Evolutionary conservation across 1,140 invertebrate genomes (phyloP), one percentile per base, ranked within the genome.

Genomic region (Trigoniulus corallinus): DNA sequence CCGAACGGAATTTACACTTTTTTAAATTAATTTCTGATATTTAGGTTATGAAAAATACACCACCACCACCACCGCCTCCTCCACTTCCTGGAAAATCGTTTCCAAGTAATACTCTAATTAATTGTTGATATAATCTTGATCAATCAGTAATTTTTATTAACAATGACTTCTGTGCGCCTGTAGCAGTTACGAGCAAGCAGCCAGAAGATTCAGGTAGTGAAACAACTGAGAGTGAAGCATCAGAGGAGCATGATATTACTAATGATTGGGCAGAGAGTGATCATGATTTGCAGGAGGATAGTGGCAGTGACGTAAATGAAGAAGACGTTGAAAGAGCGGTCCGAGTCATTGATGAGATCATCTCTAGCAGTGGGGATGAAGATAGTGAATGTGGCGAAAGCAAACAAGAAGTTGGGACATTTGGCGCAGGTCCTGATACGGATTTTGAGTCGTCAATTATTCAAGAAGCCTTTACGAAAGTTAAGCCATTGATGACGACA

Each of bases 271-370:
- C n/a, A n/a, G n/a, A n/a, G n/a, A 63, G 51, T 56, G 62, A 47
- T 59, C 54, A 22, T 58, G 52, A 43, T 58, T 58, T 60, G 62
- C 13, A 51, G n/a, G 34, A 37, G 7, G n/a, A 37, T 37, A 37
- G 7, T 37, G n/a, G n/a, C 34, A 37, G n/a, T 37, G n/a, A 37
- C n/a, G n/a, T 37, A 37, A 37, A 4, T 42, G 41, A 42, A 42
- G 41, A 21, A n/a, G 20, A 42, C 4, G 4, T 42, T 10, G 21
- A 21, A 7, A 34, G 29, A 34, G 29, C 29, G 29, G 7, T 34
- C 7, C 7, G 7, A 34, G 29, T 34, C 7, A 15, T 34, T 7
- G 29, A 34, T 34, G 29, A 7, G 7, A n/a, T n/a, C n/a, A n/a
- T n/a, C n/a, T 7, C 15, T 34, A 7, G 29, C 15, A 34, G 7